Conservation (phyloP, 2,113 vertebrate genomes). For the Notothenia coriiceps region DNA sequence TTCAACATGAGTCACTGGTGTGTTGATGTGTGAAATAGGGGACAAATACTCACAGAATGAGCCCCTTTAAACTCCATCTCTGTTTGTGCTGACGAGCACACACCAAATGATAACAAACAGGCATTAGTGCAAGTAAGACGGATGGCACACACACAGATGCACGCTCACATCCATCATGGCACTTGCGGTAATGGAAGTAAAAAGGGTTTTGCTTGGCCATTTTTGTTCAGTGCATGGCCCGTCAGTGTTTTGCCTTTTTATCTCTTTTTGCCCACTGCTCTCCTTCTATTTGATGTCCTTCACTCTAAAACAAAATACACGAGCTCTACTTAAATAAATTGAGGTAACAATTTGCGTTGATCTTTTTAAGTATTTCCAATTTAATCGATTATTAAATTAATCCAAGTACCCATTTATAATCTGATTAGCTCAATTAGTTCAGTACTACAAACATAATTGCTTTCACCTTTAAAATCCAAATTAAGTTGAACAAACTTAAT, state of each 20-base stretch:
- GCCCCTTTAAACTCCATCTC: not conserved
- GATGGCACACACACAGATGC: constrained; percentile 2
- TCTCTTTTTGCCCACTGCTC: not conserved
- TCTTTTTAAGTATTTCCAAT: too few species aligned
- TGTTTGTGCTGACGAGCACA: not conserved
- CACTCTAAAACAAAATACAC: too few species aligned
- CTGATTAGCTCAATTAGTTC: too few species aligned
- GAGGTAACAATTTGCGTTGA: too few species aligned
- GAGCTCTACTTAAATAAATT: too few species aligned
- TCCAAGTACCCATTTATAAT: too few species aligned
- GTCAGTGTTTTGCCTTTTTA: constrained; percentile 10
- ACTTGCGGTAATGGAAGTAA: constrained; percentile 44
- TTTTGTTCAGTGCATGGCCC: constrained; percentile 25
- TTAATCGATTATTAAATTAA: too few species aligned
- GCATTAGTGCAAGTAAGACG: constrained; percentile 1
- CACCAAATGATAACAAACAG: constrained; percentile 4
- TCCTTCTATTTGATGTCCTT: not conserved
- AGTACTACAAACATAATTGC: too few species aligned
- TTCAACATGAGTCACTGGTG: not conserved
- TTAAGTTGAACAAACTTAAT: too few species aligned
- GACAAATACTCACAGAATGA: not conserved
- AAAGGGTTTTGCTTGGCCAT: constrained; percentile 29
- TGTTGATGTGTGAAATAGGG: not conserved
- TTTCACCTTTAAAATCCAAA: too few species aligned
- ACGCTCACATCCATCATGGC: constrained; percentile 22